Evolutionary conservation across 2,797 vertebrate species (phyloP).

Genomic region (Ctenopoma kingsleyae): DNA sequence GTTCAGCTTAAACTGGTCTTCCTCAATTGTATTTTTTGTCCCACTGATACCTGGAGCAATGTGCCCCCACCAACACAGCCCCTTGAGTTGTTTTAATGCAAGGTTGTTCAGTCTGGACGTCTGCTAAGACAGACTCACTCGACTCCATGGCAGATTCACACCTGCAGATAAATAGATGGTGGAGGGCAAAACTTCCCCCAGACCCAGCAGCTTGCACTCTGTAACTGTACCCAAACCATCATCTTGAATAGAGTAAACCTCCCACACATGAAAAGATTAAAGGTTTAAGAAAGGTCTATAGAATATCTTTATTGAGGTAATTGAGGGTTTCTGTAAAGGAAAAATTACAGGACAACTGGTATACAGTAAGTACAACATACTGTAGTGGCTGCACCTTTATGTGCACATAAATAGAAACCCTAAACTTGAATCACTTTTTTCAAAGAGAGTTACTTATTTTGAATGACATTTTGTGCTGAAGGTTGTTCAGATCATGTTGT

Average conservation of each 20-base stretch:
- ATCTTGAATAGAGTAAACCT: conserved; percentile 39
- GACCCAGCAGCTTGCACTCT: conserved; percentile 24
- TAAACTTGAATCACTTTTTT: background rate
- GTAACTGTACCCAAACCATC: conserved; percentile 33
- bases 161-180: conserved; percentile 46
- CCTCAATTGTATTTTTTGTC: conserved; percentile 7
- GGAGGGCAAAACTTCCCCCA: conserved; percentile 42
- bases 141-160: conserved; percentile 32
- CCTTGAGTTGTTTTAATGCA: background rate
- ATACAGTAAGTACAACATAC: conserved; percentile 14
- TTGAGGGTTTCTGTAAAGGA: conserved; percentile 49
- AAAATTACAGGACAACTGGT: conserved; percentile 59
- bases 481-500: conserved; percentile 1
- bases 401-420: conserved; percentile 25
- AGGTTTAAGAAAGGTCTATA: conserved; percentile 39
- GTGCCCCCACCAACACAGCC: background rate
- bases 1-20: background rate
- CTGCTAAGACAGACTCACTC: background rate
- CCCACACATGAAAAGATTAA: conserved; percentile 44
- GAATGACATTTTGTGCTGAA: conserved; percentile 9
- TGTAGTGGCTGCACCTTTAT: conserved; percentile 34
- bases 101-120: background rate
- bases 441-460: conserved; percentile 10
- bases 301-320: conserved; percentile 58
- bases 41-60: background rate